Evolutionary conservation across 2,113 vertebrate species (phyloP).

Genomic region (Pangasianodon hypophthalmus): DNA sequence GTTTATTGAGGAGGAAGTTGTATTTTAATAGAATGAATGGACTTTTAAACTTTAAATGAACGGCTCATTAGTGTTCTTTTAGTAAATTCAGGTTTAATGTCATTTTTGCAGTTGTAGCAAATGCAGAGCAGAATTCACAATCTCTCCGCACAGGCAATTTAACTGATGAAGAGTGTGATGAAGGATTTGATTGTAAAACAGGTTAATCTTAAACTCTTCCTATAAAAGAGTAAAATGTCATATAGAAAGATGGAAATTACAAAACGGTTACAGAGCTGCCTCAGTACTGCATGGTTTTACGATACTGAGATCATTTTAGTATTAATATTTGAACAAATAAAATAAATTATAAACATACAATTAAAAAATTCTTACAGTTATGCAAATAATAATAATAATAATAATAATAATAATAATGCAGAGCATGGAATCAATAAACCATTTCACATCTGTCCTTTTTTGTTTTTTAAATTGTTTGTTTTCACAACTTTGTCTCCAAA

Average conservation of each 20-base stretch:
- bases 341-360: not conserved
- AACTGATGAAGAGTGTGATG: not conserved
- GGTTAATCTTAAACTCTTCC: no score
- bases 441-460: not conserved
- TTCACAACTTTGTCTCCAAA: conserved; percentile 65
- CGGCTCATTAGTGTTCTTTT: no score
- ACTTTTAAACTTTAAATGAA: no score
- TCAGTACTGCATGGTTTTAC: not conserved
- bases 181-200: not conserved
- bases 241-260: not conserved
- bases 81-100: no score
- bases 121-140: no score
- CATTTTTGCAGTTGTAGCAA: no score
- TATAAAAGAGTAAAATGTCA: no score
- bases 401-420: not conserved
- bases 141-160: not conserved
- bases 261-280: not conserved
- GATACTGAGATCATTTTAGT: not conserved
- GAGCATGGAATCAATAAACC: not conserved
- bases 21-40: not conserved
- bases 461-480: not conserved
- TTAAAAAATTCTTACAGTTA: not conserved
- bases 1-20: not conserved
- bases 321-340: not conserved
- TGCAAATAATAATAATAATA: not conserved